Percentiles rank a stretch among this genome's conserved stretches.
These are phyloP conservation scores for Tenthredo distinguenda DNA, from an alignment of 2,888 invertebrate genomes.

Conservation along the genomic window DNA sequence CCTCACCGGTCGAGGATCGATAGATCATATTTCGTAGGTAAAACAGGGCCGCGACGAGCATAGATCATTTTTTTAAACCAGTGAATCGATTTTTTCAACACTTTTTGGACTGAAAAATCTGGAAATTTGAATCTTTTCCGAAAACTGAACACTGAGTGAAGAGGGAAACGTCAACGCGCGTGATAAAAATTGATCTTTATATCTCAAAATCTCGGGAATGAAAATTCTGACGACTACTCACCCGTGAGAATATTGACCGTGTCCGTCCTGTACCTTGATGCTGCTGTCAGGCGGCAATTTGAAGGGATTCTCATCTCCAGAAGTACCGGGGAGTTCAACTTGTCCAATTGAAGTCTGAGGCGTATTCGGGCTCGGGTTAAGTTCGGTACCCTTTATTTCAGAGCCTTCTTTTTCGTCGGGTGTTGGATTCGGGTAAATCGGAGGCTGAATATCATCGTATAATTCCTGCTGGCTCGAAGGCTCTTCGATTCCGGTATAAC, in stretches of 20 bases:
- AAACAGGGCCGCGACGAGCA: background rate
- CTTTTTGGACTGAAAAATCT: background rate
- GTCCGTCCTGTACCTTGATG: conserved; percentile 52
- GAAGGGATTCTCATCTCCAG: background rate
- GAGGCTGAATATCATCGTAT: background rate
- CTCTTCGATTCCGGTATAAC: background rate
- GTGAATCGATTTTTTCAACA: background rate
- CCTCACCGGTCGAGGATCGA: background rate
- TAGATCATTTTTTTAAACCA: background rate
- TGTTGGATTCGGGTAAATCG: background rate
- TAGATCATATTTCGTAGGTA: background rate
- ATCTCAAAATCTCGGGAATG: background rate
- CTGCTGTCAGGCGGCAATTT: conserved; percentile 51
- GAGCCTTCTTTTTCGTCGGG: background rate
- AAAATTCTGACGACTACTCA: conserved; percentile 40
- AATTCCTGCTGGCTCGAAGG: too few relatives aligned
- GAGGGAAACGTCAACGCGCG: too few relatives aligned
- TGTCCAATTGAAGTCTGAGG: background rate
- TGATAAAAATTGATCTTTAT: background rate
- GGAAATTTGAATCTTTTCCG: too few relatives aligned
- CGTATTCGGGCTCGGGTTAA: background rate
- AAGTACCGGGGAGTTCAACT: background rate
- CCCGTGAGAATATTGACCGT: conserved; percentile 58
- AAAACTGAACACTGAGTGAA: background rate
- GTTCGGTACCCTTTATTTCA: conserved; percentile 29